Base-by-base conservation (phyloP, 2,113 vertebrate genomes). In the Myiagra hebetior region DNA sequence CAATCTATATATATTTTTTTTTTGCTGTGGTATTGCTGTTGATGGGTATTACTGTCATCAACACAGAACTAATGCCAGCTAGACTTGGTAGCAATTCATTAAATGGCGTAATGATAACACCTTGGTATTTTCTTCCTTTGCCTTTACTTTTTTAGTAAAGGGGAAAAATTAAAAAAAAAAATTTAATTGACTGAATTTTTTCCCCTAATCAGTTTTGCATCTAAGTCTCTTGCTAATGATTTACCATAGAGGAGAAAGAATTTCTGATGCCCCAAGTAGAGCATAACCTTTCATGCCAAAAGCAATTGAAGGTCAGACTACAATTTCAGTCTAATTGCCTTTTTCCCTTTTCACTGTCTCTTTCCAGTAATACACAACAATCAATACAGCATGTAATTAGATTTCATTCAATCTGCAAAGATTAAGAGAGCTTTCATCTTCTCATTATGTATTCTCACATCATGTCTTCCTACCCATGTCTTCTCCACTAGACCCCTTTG, bases 241-340 rank as follows among this genome's bases (percentile, higher is more conserved):
- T 85, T 80, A 30, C 90, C 37, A 56, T 7, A 47, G 57, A 82
- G 17, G 46, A 74, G 80, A 77, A 89, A 95, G 90, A 89, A 73
- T 60, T 89, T 84, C 76, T 74, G 73, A 68, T 75, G 67, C 87
- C 65, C 74, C 4, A 11, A 81, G 9, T 49, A 55, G 37, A 72
- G 62, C 70, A 72, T 75, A 81, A 82, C 73, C 91, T 95, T 97
- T 96, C 75, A 59, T 93, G 79, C 73, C 95, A 97, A 96, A 97
- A 98, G 96, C 97, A 93, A 98, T 97, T 97, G 98, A 95, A 96
- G 95, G 97, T 97, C 97, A 96, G 67, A 91, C 73, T 95, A 96
- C 89, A 78, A 95, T 97, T 96, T 93, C 97, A 95, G 95, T 95
- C 96, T 98, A 98, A 97, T 98, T 96, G 94, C 91, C 94, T 97